Conservation (phyloP, 2,113 vertebrate species). For the Etheostoma cragini region DNA sequence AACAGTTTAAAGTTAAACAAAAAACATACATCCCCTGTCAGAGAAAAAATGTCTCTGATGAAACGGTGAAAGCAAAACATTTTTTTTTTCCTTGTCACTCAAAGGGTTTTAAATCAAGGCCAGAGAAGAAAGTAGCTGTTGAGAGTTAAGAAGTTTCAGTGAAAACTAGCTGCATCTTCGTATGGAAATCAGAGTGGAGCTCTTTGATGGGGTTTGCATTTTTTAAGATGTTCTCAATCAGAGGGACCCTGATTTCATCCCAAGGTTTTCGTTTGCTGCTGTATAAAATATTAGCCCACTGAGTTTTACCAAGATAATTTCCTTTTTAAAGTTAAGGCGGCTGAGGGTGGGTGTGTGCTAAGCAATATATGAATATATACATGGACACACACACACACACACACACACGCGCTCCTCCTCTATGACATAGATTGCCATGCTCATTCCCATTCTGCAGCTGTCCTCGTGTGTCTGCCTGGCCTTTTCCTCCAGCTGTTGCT, state of each 20-base stretch:
- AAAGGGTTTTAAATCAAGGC: constrained; percentile 39
- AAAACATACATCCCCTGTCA: constrained; percentile 18
- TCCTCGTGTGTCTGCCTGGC: constrained; percentile 65
- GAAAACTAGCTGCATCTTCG: constrained; percentile 52
- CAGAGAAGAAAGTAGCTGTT: constrained; percentile 20
- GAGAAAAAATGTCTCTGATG: constrained; percentile 1
- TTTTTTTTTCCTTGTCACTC: neutral
- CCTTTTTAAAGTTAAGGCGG: constrained; percentile 52
- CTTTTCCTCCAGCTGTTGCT: constrained; percentile 80
- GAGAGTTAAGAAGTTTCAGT: constrained; percentile 23
- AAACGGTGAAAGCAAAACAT: neutral
- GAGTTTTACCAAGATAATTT: constrained; percentile 42
- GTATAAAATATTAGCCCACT: constrained; percentile 74
- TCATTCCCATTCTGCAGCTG: constrained; percentile 70
- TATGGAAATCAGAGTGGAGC: constrained; percentile 51
- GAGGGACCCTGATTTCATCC: constrained; percentile 66
- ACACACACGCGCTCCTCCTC: constrained; percentile 47
- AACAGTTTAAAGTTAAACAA: neutral
- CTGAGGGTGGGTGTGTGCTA: constrained; percentile 6
- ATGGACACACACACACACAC: constrained; percentile 6
- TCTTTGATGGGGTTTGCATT: constrained; percentile 84
- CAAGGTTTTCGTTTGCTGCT: constrained; percentile 69
- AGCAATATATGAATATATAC: constrained; percentile 30
- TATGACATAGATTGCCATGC: constrained; percentile 66
- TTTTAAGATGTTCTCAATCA: constrained; percentile 78